Evolutionary conservation across 2,113 vertebrate species (phyloP).

Genomic region (Cyprinodon tularosa): DNA sequence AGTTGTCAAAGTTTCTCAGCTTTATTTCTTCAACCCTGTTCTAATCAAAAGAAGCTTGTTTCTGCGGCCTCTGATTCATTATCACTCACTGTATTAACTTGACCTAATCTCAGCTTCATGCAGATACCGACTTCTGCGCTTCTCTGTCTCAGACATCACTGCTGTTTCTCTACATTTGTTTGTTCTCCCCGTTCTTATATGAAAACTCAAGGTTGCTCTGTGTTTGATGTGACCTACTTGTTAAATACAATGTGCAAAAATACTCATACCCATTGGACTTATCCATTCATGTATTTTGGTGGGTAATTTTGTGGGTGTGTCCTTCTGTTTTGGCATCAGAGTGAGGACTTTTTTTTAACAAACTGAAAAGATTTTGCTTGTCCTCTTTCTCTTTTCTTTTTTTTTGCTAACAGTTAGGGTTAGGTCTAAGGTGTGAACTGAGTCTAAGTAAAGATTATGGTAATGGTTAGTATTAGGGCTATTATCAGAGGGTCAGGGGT

Average conservation of each 20-base stretch:
- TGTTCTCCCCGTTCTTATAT: background rate
- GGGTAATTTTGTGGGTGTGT: too few relatives aligned
- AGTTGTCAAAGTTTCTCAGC: conserved; percentile 2
- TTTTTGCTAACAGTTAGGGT: too few relatives aligned
- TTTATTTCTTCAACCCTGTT: background rate
- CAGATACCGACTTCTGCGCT: conserved; percentile 26
- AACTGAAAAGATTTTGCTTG: too few relatives aligned
- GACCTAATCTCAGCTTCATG: conserved; percentile 35
- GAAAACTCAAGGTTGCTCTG: background rate
- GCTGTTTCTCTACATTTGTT: background rate
- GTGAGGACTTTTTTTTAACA: too few relatives aligned
- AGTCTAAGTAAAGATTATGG: too few relatives aligned
- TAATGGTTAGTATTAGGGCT: too few relatives aligned
- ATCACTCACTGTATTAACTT: conserved; percentile 44
- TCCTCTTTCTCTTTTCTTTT: too few relatives aligned
- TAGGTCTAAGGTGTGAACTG: too few relatives aligned
- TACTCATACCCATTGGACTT: background rate
- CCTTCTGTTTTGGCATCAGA: too few relatives aligned
- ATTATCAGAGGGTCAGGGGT: too few relatives aligned
- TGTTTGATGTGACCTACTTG: background rate
- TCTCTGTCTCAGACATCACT: background rate
- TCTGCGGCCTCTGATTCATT: conserved; percentile 15
- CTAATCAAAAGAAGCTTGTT: conserved; percentile 2
- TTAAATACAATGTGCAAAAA: background rate
- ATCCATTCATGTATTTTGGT: too few relatives aligned